Percentiles rank a stretch among this genome's conserved stretches.
phyloP scores from a whole-genome alignment of 2,113 vertebrate species.

The Ariopsis seemanni region DNA sequence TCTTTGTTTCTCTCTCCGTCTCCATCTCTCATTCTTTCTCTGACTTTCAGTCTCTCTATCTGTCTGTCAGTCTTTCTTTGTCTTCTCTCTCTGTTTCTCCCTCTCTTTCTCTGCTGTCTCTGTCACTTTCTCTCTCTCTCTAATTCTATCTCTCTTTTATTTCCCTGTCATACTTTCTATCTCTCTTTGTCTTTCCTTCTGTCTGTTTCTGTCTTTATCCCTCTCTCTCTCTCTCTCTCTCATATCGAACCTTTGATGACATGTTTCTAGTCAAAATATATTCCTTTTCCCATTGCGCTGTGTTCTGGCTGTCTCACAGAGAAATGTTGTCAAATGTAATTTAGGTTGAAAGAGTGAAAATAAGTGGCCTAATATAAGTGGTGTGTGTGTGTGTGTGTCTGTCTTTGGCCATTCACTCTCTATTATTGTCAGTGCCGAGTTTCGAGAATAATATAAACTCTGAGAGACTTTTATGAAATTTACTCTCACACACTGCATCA shows the following conservation, averaged over 20 bases:
- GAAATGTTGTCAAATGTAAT: slow-evolving; percentile 20
- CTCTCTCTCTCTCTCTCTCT: background rate
- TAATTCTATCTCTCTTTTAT: background rate
- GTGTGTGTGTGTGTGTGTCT: background rate
- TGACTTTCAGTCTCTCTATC: background rate
- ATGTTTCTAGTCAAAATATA: background rate
- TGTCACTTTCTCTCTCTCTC: background rate
- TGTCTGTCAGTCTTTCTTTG: background rate
- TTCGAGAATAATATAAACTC: background rate
- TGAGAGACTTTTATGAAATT: slow-evolving; percentile 26
- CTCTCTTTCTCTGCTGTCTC: background rate
- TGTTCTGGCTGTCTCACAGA: background rate
- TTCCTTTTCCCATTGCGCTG: background rate
- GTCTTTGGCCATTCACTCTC: background rate
- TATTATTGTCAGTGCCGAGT: slow-evolving; percentile 8
- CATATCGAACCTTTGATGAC: background rate
- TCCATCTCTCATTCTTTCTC: background rate
- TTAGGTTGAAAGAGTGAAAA: slow-evolving; percentile 15
- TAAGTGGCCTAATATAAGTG: background rate
- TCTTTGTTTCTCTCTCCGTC: background rate
- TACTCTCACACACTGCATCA: background rate
- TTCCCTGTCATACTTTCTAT: background rate
- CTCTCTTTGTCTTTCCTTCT: background rate
- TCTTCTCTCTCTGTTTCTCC: background rate
- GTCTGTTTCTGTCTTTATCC: background rate